Evolutionary conservation across 2,888 invertebrate species (phyloP).

Genomic region (Eristalis tenax): DNA sequence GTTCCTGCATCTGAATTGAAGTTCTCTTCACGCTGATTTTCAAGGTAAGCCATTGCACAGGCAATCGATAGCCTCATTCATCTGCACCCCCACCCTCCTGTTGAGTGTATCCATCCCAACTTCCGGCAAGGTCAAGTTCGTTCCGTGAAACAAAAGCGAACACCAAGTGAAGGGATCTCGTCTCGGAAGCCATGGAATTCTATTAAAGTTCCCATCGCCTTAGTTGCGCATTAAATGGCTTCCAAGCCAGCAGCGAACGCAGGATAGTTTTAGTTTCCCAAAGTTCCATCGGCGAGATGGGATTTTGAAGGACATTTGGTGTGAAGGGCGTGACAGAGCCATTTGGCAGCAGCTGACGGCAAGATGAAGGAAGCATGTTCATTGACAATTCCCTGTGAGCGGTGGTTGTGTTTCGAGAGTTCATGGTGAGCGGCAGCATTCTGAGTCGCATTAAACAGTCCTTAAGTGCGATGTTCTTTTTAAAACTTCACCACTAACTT

Average conservation of each 20-base stretch:
- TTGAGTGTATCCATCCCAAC: not conserved
- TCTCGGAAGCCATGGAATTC: not conserved
- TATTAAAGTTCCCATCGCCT: constrained; percentile 2
- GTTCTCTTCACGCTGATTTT: constrained; percentile 72
- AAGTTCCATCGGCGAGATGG: not conserved
- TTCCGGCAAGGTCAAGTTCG: not conserved
- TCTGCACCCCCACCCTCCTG: not conserved
- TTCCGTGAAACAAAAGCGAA: not conserved
- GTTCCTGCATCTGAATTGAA: constrained; percentile 62
- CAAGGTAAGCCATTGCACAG: constrained; percentile 60
- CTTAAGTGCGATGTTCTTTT: no score
- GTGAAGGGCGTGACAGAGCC: no score
- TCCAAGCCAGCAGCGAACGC: not conserved
- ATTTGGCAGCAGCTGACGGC: no score
- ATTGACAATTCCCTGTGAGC: no score
- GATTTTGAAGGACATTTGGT: not conserved
- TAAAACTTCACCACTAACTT: no score
- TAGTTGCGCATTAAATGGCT: not conserved
- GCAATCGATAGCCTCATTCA: not conserved
- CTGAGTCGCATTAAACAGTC: no score
- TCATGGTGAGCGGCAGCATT: no score
- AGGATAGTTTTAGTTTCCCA: not conserved
- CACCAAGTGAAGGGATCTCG: not conserved
- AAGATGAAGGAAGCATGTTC: no score
- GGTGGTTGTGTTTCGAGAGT: no score